Percentiles rank a stretch among this genome's conserved stretches.
These are phyloP conservation scores for Nephila pilipes DNA, from an alignment of 1,140 invertebrate species.

Conservation along the genomic window DNA sequence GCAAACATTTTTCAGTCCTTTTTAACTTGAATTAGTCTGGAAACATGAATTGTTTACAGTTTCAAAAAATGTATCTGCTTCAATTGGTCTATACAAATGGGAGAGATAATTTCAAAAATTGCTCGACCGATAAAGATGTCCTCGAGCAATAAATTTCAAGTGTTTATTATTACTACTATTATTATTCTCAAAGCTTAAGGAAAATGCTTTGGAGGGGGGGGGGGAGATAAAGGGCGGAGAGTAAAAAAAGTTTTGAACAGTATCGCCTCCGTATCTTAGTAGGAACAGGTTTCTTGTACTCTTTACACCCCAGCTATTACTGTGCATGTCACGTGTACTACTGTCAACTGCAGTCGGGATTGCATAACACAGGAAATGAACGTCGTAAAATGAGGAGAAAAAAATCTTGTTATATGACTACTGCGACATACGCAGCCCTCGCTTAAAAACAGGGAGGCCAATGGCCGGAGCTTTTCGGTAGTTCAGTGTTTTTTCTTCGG, in stretches of 20 bases:
- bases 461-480: slow-evolving; percentile 48
- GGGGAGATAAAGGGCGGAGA: not conserved
- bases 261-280: slow-evolving; percentile 24
- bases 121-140: slow-evolving; percentile 72
- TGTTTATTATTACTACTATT: slow-evolving; percentile 62
- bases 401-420: slow-evolving; percentile 39
- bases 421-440: slow-evolving; percentile 10
- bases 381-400: slow-evolving; percentile 74
- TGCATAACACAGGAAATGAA: slow-evolving; percentile 75
- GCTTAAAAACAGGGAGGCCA: slow-evolving; percentile 60
- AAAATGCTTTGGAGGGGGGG: not conserved
- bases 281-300: slow-evolving; percentile 70
- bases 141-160: slow-evolving; percentile 66
- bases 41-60: not conserved
- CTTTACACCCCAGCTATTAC: slow-evolving; percentile 67
- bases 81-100: not conserved
- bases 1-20: not conserved
- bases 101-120: slow-evolving; percentile 35
- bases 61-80: not conserved
- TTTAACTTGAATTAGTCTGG: not conserved
- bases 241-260: not conserved
- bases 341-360: slow-evolving; percentile 66
- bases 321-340: slow-evolving; percentile 58
- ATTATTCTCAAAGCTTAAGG: slow-evolving; percentile 10
- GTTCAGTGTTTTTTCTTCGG: not conserved